These are phyloP conservation scores for Myoxocephalus aenaeus DNA, from an alignment of 2,797 vertebrate genomes.

Conservation along the genomic window DNA sequence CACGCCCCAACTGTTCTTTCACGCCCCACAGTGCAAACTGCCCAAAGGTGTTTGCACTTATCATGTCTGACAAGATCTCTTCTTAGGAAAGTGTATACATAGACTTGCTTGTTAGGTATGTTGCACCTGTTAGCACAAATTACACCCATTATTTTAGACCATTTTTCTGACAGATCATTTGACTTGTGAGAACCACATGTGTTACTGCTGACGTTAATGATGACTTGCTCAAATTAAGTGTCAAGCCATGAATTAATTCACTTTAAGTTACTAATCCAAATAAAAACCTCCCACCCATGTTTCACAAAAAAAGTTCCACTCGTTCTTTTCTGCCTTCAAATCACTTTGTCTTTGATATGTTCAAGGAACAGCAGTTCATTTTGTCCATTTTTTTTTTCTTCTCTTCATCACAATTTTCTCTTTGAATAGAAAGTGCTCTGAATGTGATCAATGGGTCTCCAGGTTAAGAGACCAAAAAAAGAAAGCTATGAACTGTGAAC, in stretches of 20 bases:
- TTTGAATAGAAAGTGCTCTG: slow-evolving; percentile 27
- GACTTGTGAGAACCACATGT: neutral
- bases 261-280: neutral
- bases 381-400: slow-evolving; percentile 15
- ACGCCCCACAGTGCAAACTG: too few species aligned
- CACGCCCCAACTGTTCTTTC: neutral
- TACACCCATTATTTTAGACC: neutral
- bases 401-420: slow-evolving; percentile 11
- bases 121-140: slow-evolving; percentile 3
- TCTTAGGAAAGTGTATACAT: neutral
- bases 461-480: slow-evolving; percentile 31
- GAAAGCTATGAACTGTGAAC: slow-evolving; percentile 30
- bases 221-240: neutral
- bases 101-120: neutral
- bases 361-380: slow-evolving; percentile 17
- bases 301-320: neutral
- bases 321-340: neutral
- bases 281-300: neutral
- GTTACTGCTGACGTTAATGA: neutral
- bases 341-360: neutral
- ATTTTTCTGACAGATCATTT: neutral
- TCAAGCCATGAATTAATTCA: neutral
- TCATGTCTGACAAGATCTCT: neutral
- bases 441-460: slow-evolving; percentile 15
- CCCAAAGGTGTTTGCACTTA: neutral